Conservation (phyloP, 2,888 invertebrate genomes). For the Apoda limacodes region DNA sequence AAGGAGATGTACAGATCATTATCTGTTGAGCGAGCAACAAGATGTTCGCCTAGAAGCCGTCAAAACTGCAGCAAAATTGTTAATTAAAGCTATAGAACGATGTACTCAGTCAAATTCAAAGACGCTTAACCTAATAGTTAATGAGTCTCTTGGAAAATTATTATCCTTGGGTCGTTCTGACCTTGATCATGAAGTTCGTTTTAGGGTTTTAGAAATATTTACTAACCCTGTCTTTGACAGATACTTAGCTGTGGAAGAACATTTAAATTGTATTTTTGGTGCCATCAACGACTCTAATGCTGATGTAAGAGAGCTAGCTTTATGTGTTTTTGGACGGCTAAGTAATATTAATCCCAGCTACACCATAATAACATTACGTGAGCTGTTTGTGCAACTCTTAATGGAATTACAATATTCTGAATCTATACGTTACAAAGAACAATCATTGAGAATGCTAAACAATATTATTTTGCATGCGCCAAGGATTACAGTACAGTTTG, state of each 20-base stretch:
- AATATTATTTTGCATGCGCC: slow-evolving; percentile 96
- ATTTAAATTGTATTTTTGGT: slow-evolving; percentile 90
- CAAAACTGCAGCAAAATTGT: slow-evolving; percentile 88
- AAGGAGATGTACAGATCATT: slow-evolving; percentile 91
- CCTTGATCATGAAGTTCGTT: slow-evolving; percentile 92
- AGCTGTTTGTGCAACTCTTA: slow-evolving; percentile 90
- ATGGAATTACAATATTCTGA: slow-evolving; percentile 96
- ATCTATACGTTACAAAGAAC: slow-evolving; percentile 95
- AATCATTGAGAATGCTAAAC: slow-evolving; percentile 94
- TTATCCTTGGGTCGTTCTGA: slow-evolving; percentile 95
- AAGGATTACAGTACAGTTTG: slow-evolving; percentile 92
- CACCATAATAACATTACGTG: slow-evolving; percentile 94
- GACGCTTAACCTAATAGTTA: slow-evolving; percentile 89
- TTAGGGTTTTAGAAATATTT: slow-evolving; percentile 90
- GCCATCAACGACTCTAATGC: slow-evolving; percentile 97
- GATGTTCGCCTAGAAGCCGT: slow-evolving; percentile 93
- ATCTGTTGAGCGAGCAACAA: slow-evolving; percentile 89
- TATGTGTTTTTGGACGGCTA: slow-evolving; percentile 91
- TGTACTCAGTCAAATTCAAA: slow-evolving; percentile 77
- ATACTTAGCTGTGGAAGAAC: slow-evolving; percentile 95
- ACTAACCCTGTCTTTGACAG: slow-evolving; percentile 90
- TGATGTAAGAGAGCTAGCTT: slow-evolving; percentile 93
- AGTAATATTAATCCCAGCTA: slow-evolving; percentile 97
- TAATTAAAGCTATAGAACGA: slow-evolving; percentile 84
- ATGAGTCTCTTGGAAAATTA: slow-evolving; percentile 90